Evolutionary conservation across 2,797 vertebrate species (phyloP), one percentile per base, ranked within the genome.

Genomic region (Glossophaga mutica): DNA sequence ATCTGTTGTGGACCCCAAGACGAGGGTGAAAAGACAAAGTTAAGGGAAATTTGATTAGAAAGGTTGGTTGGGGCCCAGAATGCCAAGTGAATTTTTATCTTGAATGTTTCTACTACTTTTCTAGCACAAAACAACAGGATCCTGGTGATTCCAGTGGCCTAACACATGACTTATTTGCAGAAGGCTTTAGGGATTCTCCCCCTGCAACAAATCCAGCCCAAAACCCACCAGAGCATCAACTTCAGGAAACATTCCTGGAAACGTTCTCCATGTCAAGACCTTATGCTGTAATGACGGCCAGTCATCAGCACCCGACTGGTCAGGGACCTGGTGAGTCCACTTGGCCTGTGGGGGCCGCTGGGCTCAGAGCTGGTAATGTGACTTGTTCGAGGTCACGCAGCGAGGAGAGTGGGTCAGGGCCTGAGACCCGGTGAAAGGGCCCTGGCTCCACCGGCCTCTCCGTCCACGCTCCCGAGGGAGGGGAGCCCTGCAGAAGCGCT

Each of bases 71-170:
- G 18, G 10, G 21, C 48, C n/a, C 48, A 50, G 21, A 39, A 52
- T 39, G 76, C 44, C 55, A 92, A 26, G 4, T 6, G 82, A 68
- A 39, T 46, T 74, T 86, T 39, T 87, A 34, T 50, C 52, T 65
- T 46, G 62, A 57, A 24, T 73, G 70, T 92, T 83, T 89, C 37
- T 71, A 14, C 73, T 84, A 29, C 42, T 81, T 82, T 85, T 85
- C 71, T 55, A 29, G 46, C 67, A 48, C 57, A 71, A 52, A 78
- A 70, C 52, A 52, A n/a, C 8, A 19, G 57, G 39, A 65, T n/a
- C 71, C 12, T 15, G 21, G 34, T 26, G 50, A 76, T 44, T 57
- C 39, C 21, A 34, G 57, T 0, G 4, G n/a, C 55, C 11, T 34
- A 50, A 50, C 7, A 26, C 24, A 39, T 1, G 0, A 18, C 21